A percentile compares a stretch with the other conserved stretches of the same genome.
Evolutionary conservation across 1,140 invertebrate species (phyloP).

Genomic region (Dendrolimus punctatus): DNA sequence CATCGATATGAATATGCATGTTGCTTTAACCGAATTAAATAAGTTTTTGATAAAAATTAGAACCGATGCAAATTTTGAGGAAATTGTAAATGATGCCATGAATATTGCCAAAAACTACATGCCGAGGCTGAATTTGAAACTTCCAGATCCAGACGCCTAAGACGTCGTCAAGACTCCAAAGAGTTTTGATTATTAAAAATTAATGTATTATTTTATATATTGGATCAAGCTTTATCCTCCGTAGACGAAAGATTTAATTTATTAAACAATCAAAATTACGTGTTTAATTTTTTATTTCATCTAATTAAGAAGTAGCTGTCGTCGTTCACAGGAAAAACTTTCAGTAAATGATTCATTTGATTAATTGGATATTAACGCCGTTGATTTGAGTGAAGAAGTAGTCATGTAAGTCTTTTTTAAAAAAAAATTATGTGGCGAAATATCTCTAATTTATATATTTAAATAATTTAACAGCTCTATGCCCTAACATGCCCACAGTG

Average conservation of each 20-base stretch:
- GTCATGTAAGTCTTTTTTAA: slow-evolving; percentile 6
- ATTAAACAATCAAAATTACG: too few relatives aligned
- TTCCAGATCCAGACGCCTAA: slow-evolving; percentile 9
- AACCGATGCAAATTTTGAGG: slow-evolving; percentile 6
- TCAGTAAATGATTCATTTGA: slow-evolving; percentile 5
- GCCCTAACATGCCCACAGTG: slow-evolving; percentile 2
- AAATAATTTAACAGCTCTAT: slow-evolving; percentile 8
- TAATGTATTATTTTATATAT: slow-evolving; percentile 9
- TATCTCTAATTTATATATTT: slow-evolving; percentile 9
- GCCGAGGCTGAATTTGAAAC: slow-evolving; percentile 8
- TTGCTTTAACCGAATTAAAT: too few relatives aligned
- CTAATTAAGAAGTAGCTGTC: slow-evolving; percentile 10
- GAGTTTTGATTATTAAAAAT: slow-evolving; percentile 10
- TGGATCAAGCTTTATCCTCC: slow-evolving; percentile 6
- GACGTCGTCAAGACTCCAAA: slow-evolving; percentile 7
- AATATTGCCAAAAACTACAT: slow-evolving; percentile 10
- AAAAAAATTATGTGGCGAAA: slow-evolving; percentile 7
- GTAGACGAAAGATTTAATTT: slow-evolving; percentile 9
- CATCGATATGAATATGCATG: too few relatives aligned
- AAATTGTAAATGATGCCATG: slow-evolving; percentile 10
- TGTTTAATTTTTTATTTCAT: too few relatives aligned
- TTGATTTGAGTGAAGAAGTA: slow-evolving; percentile 10
- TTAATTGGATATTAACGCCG: too few relatives aligned
- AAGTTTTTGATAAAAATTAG: too few relatives aligned
- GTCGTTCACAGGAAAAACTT: slow-evolving; percentile 7